Conservation (phyloP, 2,888 invertebrate genomes). For the Morpho deidamia region DNA sequence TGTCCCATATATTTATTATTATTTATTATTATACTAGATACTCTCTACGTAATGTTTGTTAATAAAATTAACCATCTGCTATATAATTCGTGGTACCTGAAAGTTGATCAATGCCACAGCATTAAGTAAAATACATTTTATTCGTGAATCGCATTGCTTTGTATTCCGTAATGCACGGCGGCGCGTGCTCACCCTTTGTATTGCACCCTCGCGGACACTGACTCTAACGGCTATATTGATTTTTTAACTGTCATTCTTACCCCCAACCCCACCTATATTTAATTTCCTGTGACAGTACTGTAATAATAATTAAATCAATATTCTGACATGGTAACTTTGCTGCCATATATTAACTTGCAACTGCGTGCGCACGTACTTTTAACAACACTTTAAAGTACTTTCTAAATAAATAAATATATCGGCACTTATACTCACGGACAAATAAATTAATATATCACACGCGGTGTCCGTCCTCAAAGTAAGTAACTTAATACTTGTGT, state of each 20-base stretch:
- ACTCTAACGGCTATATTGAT: slow-evolving; percentile 73
- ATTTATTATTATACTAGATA: no score
- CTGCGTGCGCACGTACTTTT: no score
- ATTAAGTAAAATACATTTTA: neutral
- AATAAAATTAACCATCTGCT: neutral
- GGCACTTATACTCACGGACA: no score
- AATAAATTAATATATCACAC: no score
- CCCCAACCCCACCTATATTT: slow-evolving; percentile 26
- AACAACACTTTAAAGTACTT: no score
- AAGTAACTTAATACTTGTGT: no score
- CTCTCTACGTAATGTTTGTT: no score
- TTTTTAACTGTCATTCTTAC: slow-evolving; percentile 66
- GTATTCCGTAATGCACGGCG: slow-evolving; percentile 33
- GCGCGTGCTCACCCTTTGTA: slow-evolving; percentile 44
- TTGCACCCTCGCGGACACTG: slow-evolving; percentile 66
- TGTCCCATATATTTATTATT: no score
- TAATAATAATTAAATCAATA: slow-evolving; percentile 1
- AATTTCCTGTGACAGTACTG: slow-evolving; percentile 15
- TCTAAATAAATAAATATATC: no score
- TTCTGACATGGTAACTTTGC: neutral
- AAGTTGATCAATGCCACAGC: neutral
- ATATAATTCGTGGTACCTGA: neutral
- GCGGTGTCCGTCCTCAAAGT: no score
- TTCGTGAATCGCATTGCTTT: slow-evolving; percentile 19
- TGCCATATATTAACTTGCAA: no score